These are phyloP conservation scores for Calliopsis andreniformis DNA, from an alignment of 1,140 invertebrate genomes.

Conservation along the genomic window DNA sequence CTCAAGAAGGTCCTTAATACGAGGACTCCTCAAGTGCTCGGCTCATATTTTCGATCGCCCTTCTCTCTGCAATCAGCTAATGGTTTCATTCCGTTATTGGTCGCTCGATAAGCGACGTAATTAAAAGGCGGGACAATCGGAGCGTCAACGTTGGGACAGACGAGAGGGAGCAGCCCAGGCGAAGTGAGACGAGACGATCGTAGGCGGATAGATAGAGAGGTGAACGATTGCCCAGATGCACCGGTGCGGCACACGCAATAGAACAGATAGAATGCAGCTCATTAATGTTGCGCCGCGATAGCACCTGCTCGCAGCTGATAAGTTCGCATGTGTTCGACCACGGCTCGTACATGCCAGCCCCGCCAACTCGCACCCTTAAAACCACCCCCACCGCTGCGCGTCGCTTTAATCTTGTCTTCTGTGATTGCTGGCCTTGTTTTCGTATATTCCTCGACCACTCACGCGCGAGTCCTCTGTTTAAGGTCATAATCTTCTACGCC, in stretches of 20 bases:
- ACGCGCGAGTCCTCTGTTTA: neutral
- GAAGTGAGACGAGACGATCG: slow-evolving; percentile 30
- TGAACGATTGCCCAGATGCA: slow-evolving; percentile 48
- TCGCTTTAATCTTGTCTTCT: slow-evolving; percentile 9
- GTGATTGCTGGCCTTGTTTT: neutral
- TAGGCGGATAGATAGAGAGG: slow-evolving; percentile 5
- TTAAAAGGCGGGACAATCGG: slow-evolving; percentile 36
- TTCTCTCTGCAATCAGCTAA: slow-evolving; percentile 13
- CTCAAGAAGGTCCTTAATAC: too few relatives aligned
- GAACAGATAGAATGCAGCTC: slow-evolving; percentile 56
- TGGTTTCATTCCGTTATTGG: slow-evolving; percentile 37
- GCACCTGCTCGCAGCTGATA: slow-evolving; percentile 64
- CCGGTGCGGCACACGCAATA: slow-evolving; percentile 49
- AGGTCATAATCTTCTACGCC: neutral
- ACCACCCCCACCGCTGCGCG: neutral
- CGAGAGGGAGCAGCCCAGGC: neutral
- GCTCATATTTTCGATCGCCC: neutral
- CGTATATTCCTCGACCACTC: too few relatives aligned
- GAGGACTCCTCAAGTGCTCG: neutral
- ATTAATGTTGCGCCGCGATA: slow-evolving; percentile 60
- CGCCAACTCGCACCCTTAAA: too few relatives aligned
- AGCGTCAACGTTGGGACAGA: slow-evolving; percentile 14
- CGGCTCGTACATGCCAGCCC: neutral
- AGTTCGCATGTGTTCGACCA: slow-evolving; percentile 44
- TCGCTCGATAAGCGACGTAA: slow-evolving; percentile 17